These are phyloP conservation scores for Dynastes grantii DNA, from an alignment of 2,888 invertebrate genomes.

Conservation along the genomic window DNA sequence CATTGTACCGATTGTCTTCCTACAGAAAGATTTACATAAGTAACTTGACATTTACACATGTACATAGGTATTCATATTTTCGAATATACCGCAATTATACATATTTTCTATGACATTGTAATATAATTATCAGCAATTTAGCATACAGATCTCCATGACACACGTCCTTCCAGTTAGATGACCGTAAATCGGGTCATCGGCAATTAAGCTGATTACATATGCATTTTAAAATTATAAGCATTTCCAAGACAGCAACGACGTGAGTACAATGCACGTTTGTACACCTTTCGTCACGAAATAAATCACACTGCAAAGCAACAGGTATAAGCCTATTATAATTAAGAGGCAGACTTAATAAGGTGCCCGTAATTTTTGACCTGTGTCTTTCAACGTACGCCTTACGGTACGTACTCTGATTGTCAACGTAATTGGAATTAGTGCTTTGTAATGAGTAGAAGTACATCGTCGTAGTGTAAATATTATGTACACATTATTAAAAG, in stretches of 20 bases:
- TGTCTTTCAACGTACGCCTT: not conserved
- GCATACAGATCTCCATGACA: not conserved
- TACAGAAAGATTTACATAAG: no score
- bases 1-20: no score
- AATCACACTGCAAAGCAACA: slow-evolving; percentile 4
- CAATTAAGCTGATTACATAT: slow-evolving; percentile 16
- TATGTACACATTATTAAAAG: slow-evolving; percentile 1
- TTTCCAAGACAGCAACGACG: not conserved
- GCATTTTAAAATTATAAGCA: slow-evolving; percentile 1
- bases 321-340: not conserved
- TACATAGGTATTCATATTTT: no score
- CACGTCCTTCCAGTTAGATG: not conserved
- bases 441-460: not conserved
- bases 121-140: no score
- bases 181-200: not conserved
- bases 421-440: slow-evolving; percentile 3
- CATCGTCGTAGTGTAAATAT: not conserved
- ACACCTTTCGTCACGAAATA: not conserved
- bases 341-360: not conserved
- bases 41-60: no score
- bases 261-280: not conserved
- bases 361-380: slow-evolving; percentile 25
- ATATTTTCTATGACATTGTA: no score
- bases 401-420: slow-evolving; percentile 1
- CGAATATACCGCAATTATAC: no score